Evolutionary conservation across 1,140 invertebrate genomes (phyloP), one percentile per base, ranked within the genome.

Genomic region (Drosophila grimshawi): DNA sequence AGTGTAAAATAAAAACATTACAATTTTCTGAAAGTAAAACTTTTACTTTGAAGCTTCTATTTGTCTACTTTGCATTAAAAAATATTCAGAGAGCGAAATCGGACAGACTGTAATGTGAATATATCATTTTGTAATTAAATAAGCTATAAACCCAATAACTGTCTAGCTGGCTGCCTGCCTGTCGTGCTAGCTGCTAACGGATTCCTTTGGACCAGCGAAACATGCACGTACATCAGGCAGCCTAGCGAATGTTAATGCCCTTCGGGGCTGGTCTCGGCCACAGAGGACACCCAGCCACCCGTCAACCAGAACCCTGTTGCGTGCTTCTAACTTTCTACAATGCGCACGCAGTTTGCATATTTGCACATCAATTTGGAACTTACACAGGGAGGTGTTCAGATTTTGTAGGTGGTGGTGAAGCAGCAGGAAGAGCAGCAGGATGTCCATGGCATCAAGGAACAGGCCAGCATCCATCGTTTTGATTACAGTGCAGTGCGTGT

Each of bases 71-170:
- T 19, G 19, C 19, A 19, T 19, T 19, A 19, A 19, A 1, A 49
- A 27, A 27, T 0, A 37, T 11, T 11, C 33, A 30, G 11, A 11
- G 29, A 32, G 10, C 27, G 8, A 10, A 39, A 43, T 30, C 35
- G 8, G 27, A 30, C 4, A 19, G 10, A 76, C 78, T 70, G 49
- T 63, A 74, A 83, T 73, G 51, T 48, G 64, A 57, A 77, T 69
- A 73, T 80, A 85, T 77, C 76, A 85, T 81, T 80, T 80, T 81
- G 77, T 80, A 83, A 86, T 83, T 86, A 81, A 86, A 67, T 77
- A 43, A 61, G 48, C 30, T 64, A 66, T 73, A 86, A 81, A 77
- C 53, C 57, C 80, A 81, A 69, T 80, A 65, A 57, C 63, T 76
- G 72, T 27, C 41, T 41, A 29, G 29, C 33, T 51, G 57, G 27